Base-by-base conservation (phyloP, 1,140 invertebrate genomes). In the Lasaia peninsularis region DNA sequence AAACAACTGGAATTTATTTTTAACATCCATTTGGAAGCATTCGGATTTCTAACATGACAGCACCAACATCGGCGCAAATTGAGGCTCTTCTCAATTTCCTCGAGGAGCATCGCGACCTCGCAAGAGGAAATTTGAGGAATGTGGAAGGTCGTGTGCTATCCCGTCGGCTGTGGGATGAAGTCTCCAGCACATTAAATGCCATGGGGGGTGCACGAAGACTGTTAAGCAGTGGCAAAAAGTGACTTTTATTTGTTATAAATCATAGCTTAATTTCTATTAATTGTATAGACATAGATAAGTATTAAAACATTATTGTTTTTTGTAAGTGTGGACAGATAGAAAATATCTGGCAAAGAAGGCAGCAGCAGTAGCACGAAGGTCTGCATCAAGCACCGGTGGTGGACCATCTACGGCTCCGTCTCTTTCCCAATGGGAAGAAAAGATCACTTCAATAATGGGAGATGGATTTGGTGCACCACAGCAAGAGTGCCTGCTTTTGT, bases 21-120 rank as follows among this genome's bases (percentile, higher is more conserved):
- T n/a, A n/a, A n/a, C n/a, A n/a, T n/a, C n/a, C n/a, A n/a, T 73
- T 62, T 34, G 60, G 55, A 71, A 69, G 71, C 57, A 63, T 12
- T 71, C 71, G 67, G 67, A 70, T 56, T 60, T 73, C 20, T 58
- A 63, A n/a, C 60, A 64, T 48, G 67, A 70, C 37, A 14, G 12
- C 8, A 2, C 37, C 37, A 12, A 40, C 2, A 6, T 1, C 37
- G n/a, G 12, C 2, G 9, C 37, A 40, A 40, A 40, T 40, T 1
- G 37, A 40, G 12, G 12, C 12, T 9, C 37, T 40, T 14, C 37
- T 40, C 8, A 40, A 40, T 12, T 40, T 40, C 12, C 9, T 40
- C 1, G 37, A 40, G 37, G 37, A 40, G 37, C 37, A 40, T 12
- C 37, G 12, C n/a, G 37, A 5, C 9, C 5, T 40, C 7, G 37